Base-by-base conservation (phyloP, 1,140 invertebrate genomes). In the Gonatopus flavifemur region DNA sequence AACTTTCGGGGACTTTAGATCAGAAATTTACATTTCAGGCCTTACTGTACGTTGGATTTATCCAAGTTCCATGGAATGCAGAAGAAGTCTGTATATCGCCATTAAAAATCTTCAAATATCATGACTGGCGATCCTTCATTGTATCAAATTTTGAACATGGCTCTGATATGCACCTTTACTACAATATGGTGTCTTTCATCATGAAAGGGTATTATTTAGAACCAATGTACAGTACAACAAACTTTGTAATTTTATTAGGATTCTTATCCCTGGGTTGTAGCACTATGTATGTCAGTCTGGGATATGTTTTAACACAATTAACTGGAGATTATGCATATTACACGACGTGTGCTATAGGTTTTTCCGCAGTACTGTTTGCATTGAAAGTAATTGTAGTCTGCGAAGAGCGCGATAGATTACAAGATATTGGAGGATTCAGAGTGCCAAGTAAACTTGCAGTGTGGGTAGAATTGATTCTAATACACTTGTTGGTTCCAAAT, bases 151-250 rank as follows among this genome's bases (percentile, higher is more conserved):
- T 89, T 52, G 85, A 84, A 66, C 87, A 89, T 75, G 84, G 77
- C 2, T 82, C 86, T 38, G 87, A 88, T 55, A 84, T 86, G 81
- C 87, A 89, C 73, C 75, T 89, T 0, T 89, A 88, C 63, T 88
- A 86, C 64, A 89, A 89, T 59, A 89, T 89, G 87, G 67, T 82
- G 12, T 88, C 87, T 2, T 83, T 88, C 30, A 67, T 88, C 7
- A 68, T 83, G 18, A 89, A 89, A 76, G 87, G 86, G 7, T 69
- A 70, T 2, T 71, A 76, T 20, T 62, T 85, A 2, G 87, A 89
- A 64, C 72, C 69, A 5, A 74, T 75, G 52, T 83, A 84, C 58
- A 82, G 82, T 13, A 81, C 78, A 42, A 21, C 57, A 1, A 84
- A 86, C 64, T 88, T 87, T 74, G 67, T 67, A 0, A 65, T 81